Evolutionary conservation across 2,888 invertebrate species (phyloP).

Genomic region (Argyresthia goedartella): DNA sequence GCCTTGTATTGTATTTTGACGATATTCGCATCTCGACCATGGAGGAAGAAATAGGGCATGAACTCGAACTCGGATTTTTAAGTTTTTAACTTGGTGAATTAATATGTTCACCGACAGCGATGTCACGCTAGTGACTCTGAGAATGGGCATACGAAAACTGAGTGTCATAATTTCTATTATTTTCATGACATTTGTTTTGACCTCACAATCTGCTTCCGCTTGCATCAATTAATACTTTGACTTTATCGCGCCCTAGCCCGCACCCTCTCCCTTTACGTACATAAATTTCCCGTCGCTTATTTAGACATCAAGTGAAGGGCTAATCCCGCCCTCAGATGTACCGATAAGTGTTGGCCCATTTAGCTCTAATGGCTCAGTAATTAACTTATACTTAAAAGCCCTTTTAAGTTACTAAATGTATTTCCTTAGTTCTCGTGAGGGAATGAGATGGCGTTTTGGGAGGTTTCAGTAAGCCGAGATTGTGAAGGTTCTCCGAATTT

Average conservation of each 20-base stretch:
- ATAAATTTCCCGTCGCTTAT: constrained; percentile 18
- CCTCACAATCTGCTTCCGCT: not conserved
- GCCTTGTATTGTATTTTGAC: too few relatives aligned
- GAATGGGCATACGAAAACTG: too few relatives aligned
- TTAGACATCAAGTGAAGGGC: constrained; percentile 29
- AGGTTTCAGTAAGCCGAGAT: too few relatives aligned
- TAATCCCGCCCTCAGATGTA: constrained; percentile 31
- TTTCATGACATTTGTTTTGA: too few relatives aligned
- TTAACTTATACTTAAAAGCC: constrained; percentile 49
- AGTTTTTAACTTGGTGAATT: too few relatives aligned
- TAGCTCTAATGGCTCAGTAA: constrained; percentile 47
- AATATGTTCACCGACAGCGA: too few relatives aligned
- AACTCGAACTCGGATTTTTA: too few relatives aligned
- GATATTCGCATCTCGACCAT: too few relatives aligned
- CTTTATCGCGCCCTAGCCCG: not conserved
- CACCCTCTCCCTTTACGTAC: constrained; percentile 1
- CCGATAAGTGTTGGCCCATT: constrained; percentile 51
- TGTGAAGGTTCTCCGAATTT: too few relatives aligned
- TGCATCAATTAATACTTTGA: not conserved
- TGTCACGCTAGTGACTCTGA: too few relatives aligned
- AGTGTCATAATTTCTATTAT: too few relatives aligned
- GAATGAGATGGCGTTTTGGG: constrained; percentile 4
- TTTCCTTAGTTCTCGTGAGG: constrained; percentile 1
- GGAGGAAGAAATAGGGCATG: too few relatives aligned
- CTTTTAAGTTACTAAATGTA: constrained; percentile 6